Evolutionary conservation across 2,888 invertebrate genomes (phyloP).

Genomic region (Philaethria dido): DNA sequence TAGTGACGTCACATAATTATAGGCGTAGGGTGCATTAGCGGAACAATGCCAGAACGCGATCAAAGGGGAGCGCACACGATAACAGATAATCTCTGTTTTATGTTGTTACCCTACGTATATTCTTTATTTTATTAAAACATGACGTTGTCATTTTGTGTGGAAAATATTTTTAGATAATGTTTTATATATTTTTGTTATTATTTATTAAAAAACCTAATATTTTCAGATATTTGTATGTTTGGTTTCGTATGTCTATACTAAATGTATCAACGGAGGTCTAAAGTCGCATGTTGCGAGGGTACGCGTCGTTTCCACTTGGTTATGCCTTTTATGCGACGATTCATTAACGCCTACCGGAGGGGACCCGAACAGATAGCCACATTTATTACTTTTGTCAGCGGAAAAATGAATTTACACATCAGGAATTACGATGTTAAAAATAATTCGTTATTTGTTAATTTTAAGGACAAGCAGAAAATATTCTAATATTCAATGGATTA

Average conservation of each 20-base stretch:
- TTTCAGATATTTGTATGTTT: slow-evolving; percentile 26
- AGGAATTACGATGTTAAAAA: slow-evolving; percentile 47
- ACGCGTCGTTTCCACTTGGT: slow-evolving; percentile 79
- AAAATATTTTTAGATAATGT: slow-evolving; percentile 2
- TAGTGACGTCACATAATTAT: slow-evolving; percentile 75
- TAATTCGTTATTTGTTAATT: not conserved
- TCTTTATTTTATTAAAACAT: slow-evolving; percentile 39
- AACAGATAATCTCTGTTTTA: slow-evolving; percentile 49
- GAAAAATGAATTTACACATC: slow-evolving; percentile 79
- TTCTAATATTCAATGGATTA: too few relatives aligned
- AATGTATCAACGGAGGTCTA: slow-evolving; percentile 60
- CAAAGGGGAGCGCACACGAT: slow-evolving; percentile 47
- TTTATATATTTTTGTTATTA: not conserved
- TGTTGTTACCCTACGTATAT: slow-evolving; percentile 42
- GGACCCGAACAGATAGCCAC: slow-evolving; percentile 77
- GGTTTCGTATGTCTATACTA: slow-evolving; percentile 53
- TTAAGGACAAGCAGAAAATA: not conserved
- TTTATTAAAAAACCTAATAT: not conserved
- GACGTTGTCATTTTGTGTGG: slow-evolving; percentile 23
- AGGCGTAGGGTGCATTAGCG: slow-evolving; percentile 73
- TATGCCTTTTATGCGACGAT: slow-evolving; percentile 82
- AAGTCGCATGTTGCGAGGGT: slow-evolving; percentile 41
- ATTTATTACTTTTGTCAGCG: slow-evolving; percentile 83
- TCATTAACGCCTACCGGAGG: slow-evolving; percentile 69
- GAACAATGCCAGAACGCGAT: slow-evolving; percentile 56